Percentiles rank a stretch among this genome's conserved stretches.
phyloP scores from a whole-genome alignment of 2,888 invertebrate species.

The Troides oblongomaculatus region DNA sequence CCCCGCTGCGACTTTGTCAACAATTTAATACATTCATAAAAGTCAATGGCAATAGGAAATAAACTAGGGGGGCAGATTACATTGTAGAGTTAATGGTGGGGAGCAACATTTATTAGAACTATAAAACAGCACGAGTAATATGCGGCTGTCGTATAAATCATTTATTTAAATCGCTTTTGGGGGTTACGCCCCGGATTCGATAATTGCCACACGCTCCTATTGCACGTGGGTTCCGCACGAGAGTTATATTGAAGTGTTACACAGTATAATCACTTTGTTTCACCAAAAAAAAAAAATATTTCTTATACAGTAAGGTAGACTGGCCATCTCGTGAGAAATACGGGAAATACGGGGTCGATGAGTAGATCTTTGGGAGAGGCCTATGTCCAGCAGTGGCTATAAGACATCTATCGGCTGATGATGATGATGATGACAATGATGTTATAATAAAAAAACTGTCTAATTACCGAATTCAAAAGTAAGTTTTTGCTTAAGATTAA shows the following conservation, averaged over 20 bases:
- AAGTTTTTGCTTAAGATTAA: no score
- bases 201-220: slow-evolving; percentile 25
- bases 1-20: slow-evolving; percentile 38
- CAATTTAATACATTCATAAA: slow-evolving; percentile 35
- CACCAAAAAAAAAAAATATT: no score
- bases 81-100: slow-evolving; percentile 35
- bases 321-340: no score
- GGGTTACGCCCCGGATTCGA: slow-evolving; percentile 21
- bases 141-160: slow-evolving; percentile 34
- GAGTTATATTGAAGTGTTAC: neutral
- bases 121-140: slow-evolving; percentile 35
- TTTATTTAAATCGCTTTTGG: slow-evolving; percentile 22
- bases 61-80: slow-evolving; percentile 38
- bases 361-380: no score
- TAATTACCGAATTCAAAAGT: no score
- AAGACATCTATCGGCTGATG: no score
- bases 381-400: no score
- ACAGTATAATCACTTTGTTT: neutral
- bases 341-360: no score
- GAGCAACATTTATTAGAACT: slow-evolving; percentile 33
- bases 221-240: neutral
- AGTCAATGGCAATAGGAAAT: slow-evolving; percentile 34
- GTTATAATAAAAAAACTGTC: no score
- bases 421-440: no score
- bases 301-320: no score